Conservation (phyloP, 1,140 invertebrate species). For the Caenorhabditis briggsae region DNA sequence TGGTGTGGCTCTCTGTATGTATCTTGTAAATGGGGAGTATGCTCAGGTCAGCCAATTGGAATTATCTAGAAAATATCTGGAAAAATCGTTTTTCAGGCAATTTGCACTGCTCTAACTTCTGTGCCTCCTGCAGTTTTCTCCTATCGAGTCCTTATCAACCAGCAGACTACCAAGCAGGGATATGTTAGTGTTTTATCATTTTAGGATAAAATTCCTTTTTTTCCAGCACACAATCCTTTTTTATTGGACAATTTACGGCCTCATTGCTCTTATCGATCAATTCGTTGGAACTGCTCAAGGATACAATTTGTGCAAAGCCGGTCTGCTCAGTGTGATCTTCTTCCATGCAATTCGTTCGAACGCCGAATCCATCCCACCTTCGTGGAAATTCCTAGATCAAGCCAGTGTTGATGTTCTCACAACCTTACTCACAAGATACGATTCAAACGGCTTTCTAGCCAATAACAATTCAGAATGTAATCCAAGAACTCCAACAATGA, state of each 20-base stretch:
- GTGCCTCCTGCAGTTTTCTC: conserved; percentile 14
- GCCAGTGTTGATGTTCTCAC: neutral
- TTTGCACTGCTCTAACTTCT: conserved; percentile 31
- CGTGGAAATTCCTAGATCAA: conserved; percentile 7
- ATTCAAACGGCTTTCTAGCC: neutral
- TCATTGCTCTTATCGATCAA: conserved; percentile 21
- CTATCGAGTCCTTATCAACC: conserved; percentile 11
- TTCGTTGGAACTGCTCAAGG: conserved; percentile 13
- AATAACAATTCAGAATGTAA: neutral
- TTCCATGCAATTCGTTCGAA: conserved; percentile 16
- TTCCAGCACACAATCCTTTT: conserved; percentile 34
- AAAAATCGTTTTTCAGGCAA: neutral
- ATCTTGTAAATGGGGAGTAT: conserved; percentile 29
- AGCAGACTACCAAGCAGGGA: neutral
- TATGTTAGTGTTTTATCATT: conserved; percentile 6
- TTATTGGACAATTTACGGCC: conserved; percentile 21
- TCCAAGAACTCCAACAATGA: conserved; percentile 16
- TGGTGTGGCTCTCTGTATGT: neutral
- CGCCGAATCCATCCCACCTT: neutral
- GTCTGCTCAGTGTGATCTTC: neutral
- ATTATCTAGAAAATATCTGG: neutral
- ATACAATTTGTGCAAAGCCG: conserved; percentile 34
- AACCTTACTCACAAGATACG: neutral
- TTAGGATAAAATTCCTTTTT: neutral
- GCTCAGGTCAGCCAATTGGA: neutral